Evolutionary conservation across 2,888 invertebrate genomes (phyloP).

Genomic region (Ophioninae sp.): DNA sequence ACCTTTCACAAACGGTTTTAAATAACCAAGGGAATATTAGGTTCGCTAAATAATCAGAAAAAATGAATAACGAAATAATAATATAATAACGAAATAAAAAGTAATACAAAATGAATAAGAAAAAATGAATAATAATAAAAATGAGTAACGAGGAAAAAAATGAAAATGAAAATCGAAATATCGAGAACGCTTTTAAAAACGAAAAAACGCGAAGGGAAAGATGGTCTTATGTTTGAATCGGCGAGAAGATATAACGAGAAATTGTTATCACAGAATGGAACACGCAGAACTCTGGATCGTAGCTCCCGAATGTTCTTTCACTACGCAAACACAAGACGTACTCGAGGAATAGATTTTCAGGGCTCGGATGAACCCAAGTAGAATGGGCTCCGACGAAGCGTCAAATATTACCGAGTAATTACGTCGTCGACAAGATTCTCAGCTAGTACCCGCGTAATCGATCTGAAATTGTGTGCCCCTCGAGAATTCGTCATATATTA

Average conservation of each 20-base stretch:
- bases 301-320: neutral
- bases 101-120: too few relatives aligned
- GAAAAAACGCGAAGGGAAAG: neutral
- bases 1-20: too few relatives aligned
- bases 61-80: too few relatives aligned
- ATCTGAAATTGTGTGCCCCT: neutral
- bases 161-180: too few relatives aligned
- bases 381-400: constrained; percentile 65
- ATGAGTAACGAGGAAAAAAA: too few relatives aligned
- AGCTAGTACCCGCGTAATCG: constrained; percentile 37
- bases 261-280: neutral
- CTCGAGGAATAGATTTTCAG: constrained; percentile 48
- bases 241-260: neutral
- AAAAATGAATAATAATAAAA: too few relatives aligned
- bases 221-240: neutral
- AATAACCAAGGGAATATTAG: too few relatives aligned
- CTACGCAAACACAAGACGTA: neutral
- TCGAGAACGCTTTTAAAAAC: too few relatives aligned
- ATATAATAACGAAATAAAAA: too few relatives aligned
- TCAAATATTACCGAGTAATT: constrained; percentile 71
- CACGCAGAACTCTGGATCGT: neutral
- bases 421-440: constrained; percentile 63
- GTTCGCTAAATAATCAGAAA: too few relatives aligned
- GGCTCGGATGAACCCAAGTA: constrained; percentile 40
- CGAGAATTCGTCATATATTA: neutral